Percentiles rank a stretch among this genome's conserved stretches.
Evolutionary conservation across 2,888 invertebrate species (phyloP).

Genomic region (Apotomis betuletana): DNA sequence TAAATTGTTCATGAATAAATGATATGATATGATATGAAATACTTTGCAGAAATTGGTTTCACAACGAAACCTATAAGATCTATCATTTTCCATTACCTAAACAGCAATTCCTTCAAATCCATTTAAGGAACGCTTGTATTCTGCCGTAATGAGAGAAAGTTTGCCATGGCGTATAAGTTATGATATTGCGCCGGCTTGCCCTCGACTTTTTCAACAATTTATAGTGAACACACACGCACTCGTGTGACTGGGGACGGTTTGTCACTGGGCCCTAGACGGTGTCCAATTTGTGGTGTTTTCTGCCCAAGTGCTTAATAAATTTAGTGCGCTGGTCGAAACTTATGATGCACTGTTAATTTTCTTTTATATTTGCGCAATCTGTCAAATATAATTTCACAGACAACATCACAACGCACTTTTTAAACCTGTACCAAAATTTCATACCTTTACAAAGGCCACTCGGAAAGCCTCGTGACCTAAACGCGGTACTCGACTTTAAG

Average conservation of each 20-base stretch:
- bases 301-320: conserved; percentile 31
- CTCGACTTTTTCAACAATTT: conserved; percentile 40
- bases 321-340: background rate
- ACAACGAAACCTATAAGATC: background rate
- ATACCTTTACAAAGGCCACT: too few species aligned
- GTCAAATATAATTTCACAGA: too few species aligned
- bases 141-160: conserved; percentile 30
- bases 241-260: conserved; percentile 50
- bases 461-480: too few species aligned
- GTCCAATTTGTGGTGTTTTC: conserved; percentile 44
- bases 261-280: conserved; percentile 50
- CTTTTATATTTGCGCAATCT: too few species aligned
- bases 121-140: conserved; percentile 27
- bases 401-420: too few species aligned
- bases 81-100: background rate
- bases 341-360: background rate
- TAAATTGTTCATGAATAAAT: too few species aligned
- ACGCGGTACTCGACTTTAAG: too few species aligned
- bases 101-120: conserved; percentile 7
- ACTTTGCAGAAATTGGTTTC: background rate
- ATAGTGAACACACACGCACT: conserved; percentile 40
- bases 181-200: conserved; percentile 41
- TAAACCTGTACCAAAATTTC: too few species aligned
- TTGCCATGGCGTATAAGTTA: conserved; percentile 40
- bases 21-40: too few species aligned